Evolutionary conservation across 2,113 vertebrate genomes (phyloP).

Genomic region (Proterorhinus semilunaris): DNA sequence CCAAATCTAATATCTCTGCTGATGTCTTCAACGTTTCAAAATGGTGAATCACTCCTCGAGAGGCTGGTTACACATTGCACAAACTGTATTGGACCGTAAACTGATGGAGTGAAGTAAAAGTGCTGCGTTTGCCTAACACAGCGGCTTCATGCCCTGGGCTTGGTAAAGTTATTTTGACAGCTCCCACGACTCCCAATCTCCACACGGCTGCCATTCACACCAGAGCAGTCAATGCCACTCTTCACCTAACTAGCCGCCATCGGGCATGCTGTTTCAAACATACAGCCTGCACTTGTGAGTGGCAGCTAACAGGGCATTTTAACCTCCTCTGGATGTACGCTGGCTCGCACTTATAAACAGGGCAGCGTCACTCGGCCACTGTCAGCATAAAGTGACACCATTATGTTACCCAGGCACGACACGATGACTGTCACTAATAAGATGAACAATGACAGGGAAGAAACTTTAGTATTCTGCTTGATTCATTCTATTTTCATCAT

Average conservation of each 20-base stretch:
- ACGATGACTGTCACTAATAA: conserved; percentile 2
- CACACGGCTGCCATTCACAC: conserved; percentile 19
- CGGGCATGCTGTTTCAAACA: conserved; percentile 11
- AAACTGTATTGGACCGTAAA: conserved; percentile 21
- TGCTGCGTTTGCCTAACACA: conserved; percentile 26
- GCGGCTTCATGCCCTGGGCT: conserved; percentile 27
- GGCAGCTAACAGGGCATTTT: conserved; percentile 28
- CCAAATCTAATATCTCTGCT: conserved; percentile 4
- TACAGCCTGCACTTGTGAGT: conserved; percentile 11
- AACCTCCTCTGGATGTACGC: not conserved
- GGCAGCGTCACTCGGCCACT: not conserved
- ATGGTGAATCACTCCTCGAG: conserved; percentile 7
- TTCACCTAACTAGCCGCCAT: conserved; percentile 12
- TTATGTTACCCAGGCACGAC: not conserved
- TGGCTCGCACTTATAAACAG: conserved; percentile 1
- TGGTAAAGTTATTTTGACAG: conserved; percentile 45
- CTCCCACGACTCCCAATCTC: conserved; percentile 24
- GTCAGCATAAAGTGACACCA: not conserved
- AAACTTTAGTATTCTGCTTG: conserved; percentile 28
- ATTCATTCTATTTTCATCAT: not conserved
- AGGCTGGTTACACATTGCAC: conserved; percentile 1
- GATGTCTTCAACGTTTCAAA: conserved; percentile 1
- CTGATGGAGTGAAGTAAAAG: conserved; percentile 12
- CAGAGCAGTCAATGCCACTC: conserved; percentile 10
- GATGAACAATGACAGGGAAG: conserved; percentile 22